Conservation (phyloP, 2,888 invertebrate species). For the Scaptomyza cyrtandrae region DNA sequence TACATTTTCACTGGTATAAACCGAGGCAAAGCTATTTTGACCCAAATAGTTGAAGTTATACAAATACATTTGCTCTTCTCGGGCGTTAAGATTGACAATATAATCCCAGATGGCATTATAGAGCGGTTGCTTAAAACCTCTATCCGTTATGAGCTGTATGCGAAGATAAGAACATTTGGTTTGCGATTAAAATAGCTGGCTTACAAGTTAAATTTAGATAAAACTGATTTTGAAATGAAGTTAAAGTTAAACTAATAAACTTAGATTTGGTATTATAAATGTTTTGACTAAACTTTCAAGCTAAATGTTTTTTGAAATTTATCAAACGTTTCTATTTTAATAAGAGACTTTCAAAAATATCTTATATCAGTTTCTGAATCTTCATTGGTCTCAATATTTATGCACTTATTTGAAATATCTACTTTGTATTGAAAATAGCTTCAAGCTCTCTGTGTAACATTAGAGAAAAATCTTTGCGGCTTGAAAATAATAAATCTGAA, state of each 20-base stretch:
- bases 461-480: too few species aligned
- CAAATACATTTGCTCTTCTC: conserved; percentile 84
- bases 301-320: too few species aligned
- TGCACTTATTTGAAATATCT: too few species aligned
- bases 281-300: neutral
- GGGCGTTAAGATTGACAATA: conserved; percentile 52
- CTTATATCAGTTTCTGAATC: too few species aligned
- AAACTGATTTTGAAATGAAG: neutral
- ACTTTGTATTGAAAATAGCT: too few species aligned
- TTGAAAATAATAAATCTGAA: too few species aligned
- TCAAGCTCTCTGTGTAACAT: too few species aligned
- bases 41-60: conserved; percentile 86
- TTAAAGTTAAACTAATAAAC: too few species aligned
- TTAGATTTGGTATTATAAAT: too few species aligned
- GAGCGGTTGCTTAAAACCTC: conserved; percentile 85
- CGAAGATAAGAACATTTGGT: neutral
- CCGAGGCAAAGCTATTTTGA: conserved; percentile 82
- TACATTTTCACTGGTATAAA: conserved; percentile 82
- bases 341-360: too few species aligned
- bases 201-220: neutral
- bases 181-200: neutral
- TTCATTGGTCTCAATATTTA: too few species aligned
- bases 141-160: conserved; percentile 84
- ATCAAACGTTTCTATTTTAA: too few species aligned
- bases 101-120: conserved; percentile 82